Conservation (phyloP, 2,888 invertebrate species). For the Nesidiocoris tenuis region DNA sequence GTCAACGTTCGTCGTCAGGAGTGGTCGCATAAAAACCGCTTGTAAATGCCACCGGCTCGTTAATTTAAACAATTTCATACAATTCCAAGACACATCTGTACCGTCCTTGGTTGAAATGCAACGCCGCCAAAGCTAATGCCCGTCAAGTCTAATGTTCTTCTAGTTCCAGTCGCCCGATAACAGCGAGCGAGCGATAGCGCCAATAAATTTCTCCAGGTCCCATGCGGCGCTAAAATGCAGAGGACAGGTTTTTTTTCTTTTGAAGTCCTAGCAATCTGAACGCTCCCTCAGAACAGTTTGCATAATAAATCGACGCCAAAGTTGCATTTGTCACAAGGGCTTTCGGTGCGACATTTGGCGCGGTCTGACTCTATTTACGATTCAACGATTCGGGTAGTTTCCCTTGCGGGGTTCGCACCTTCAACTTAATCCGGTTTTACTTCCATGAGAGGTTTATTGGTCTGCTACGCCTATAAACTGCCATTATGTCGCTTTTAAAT, state of each 20-base stretch:
- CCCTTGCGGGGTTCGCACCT: background rate
- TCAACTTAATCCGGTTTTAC: background rate
- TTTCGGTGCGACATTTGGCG: background rate
- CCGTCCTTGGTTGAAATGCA: background rate
- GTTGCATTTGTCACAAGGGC: background rate
- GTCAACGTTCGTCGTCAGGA: background rate
- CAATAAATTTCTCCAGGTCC: background rate
- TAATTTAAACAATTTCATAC: background rate
- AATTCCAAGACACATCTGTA: background rate
- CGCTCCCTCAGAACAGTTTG: background rate
- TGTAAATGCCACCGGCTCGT: background rate
- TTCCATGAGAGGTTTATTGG: background rate
- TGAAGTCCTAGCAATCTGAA: background rate
- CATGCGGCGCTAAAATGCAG: background rate
- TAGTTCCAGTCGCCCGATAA: background rate
- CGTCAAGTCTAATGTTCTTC: background rate
- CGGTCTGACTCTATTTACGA: background rate
- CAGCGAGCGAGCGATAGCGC: background rate
- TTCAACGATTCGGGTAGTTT: background rate
- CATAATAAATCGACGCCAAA: background rate
- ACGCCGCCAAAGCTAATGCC: background rate
- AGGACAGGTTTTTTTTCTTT: background rate
- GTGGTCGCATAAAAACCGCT: background rate
- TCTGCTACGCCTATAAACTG: background rate
- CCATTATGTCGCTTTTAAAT: background rate